Percentiles rank a stretch among this genome's conserved stretches.
These are phyloP conservation scores for Ooceraea biroi DNA, from an alignment of 1,140 invertebrate genomes.

Conservation along the genomic window DNA sequence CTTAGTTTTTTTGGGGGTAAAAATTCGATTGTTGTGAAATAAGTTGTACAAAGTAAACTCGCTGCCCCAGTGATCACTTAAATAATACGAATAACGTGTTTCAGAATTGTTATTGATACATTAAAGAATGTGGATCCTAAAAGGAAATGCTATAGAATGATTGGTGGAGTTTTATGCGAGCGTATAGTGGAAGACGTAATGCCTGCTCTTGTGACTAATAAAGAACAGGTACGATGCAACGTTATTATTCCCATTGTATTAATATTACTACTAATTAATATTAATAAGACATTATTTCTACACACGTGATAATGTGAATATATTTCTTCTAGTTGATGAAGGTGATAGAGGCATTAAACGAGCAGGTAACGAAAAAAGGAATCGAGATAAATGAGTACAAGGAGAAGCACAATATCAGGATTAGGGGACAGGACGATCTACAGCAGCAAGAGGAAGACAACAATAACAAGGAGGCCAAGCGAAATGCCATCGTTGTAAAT, in stretches of 20 bases:
- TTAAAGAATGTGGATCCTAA: constrained; percentile 94
- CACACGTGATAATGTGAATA: neutral
- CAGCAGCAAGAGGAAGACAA: constrained; percentile 83
- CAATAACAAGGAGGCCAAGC: constrained; percentile 86
- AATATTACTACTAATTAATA: neutral
- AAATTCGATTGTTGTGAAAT: neutral
- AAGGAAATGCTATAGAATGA: constrained; percentile 96
- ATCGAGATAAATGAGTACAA: constrained; percentile 97
- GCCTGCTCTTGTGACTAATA: constrained; percentile 93
- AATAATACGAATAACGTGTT: constrained; percentile 75
- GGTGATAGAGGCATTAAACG: constrained; percentile 92
- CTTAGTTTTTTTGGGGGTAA: neutral
- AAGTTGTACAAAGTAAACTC: neutral
- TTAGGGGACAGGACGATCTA: constrained; percentile 89
- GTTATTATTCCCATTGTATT: neutral
- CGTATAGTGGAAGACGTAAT: constrained; percentile 96
- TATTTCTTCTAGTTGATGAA: constrained; percentile 89
- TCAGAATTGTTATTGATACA: constrained; percentile 97
- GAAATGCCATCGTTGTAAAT: constrained; percentile 86
- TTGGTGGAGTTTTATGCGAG: constrained; percentile 97
- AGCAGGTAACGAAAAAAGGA: constrained; percentile 95
- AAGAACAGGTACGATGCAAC: constrained; percentile 90
- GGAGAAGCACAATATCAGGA: constrained; percentile 95
- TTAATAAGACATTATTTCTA: neutral
- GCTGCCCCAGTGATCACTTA: neutral